phyloP scores from a whole-genome alignment of 2,113 vertebrate genomes.

The Anolis sagrei region DNA sequence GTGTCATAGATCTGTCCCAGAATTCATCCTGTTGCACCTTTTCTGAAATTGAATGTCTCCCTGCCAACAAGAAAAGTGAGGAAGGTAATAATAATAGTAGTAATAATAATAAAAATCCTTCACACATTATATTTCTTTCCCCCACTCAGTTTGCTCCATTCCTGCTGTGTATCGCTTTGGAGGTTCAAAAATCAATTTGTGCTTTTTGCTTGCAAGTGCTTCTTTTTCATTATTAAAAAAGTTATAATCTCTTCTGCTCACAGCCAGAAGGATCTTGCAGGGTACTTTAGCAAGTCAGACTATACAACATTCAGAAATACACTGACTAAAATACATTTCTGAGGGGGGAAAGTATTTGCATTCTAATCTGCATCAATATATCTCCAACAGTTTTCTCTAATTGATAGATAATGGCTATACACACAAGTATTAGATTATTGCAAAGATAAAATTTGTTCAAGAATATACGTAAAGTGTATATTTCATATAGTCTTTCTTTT shows the following conservation, averaged over 20 bases:
- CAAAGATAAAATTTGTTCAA: neutral
- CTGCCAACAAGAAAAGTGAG: slow-evolving; percentile 34
- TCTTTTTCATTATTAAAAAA: slow-evolving; percentile 50
- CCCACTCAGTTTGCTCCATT: slow-evolving; percentile 42
- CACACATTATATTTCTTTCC: neutral
- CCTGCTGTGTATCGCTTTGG: slow-evolving; percentile 23
- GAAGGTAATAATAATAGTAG: slow-evolving; percentile 47
- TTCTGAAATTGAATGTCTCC: slow-evolving; percentile 66
- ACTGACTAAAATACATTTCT: neutral
- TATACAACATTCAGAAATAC: slow-evolving; percentile 2
- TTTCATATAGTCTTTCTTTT: too few species aligned
- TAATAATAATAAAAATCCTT: slow-evolving; percentile 56
- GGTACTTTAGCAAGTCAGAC: slow-evolving; percentile 6
- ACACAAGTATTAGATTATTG: neutral
- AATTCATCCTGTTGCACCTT: slow-evolving; percentile 61
- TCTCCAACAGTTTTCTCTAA: neutral
- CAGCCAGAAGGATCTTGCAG: neutral
- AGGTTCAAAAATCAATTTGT: slow-evolving; percentile 55
- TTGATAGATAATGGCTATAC: neutral
- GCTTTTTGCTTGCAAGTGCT: slow-evolving; percentile 46
- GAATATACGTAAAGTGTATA: neutral
- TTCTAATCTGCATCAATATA: slow-evolving; percentile 17
- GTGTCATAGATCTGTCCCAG: slow-evolving; percentile 44
- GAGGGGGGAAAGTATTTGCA: slow-evolving; percentile 14
- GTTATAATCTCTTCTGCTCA: slow-evolving; percentile 31